Base-by-base conservation (phyloP, 2,888 invertebrate species). In the Microdon myrmicae region DNA sequence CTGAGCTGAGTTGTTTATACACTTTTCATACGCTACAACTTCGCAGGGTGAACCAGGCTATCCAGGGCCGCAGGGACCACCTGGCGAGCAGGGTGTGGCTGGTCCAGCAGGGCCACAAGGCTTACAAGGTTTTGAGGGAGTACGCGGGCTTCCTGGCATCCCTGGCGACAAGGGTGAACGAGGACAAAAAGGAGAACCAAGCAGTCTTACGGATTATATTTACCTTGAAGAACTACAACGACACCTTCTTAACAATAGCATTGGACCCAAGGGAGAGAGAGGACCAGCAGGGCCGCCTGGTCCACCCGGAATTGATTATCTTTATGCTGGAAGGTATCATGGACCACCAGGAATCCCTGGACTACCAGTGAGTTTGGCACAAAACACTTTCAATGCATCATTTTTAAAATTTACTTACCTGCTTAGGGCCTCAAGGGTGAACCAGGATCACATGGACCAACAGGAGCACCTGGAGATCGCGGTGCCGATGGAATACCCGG, bases 81-180 rank as follows among this genome's bases (percentile, higher is more conserved):
- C 16, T 23, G 28, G 41, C 1, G 20, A 20, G 13, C 20, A 86
- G 5, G 90, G 92, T 39, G 12, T 16, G 17, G 29, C 12, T 20
- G 67, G 56, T 13, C 7, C 26, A n/a, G 38, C 47, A 32, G 71
- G 71, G 5, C 85, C 86, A 76, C 86, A 86, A 10, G 93, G 93
- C 38, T 35, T 38, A 9, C 25, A 39, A 7, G 69, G 68, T 5
- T 31, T 8, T 0, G 58, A 61, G 2, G 71, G 67, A 6, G 4
- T 26, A 13, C 74, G 84, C 69, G 87, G 87, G 31, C 84, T 85
- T 71, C 6, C 4, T 69, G 86, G 86, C 28, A 6, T 8, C 3
- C 38, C 83, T 1, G 68, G 68, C 17, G 28, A 44, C 41, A 38
- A 10, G 6, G 68, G 86, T 14, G 83, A 84, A 69, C 75, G 83